phyloP scores from a whole-genome alignment of 2,797 vertebrate species.

The Scyliorhinus canicula region DNA sequence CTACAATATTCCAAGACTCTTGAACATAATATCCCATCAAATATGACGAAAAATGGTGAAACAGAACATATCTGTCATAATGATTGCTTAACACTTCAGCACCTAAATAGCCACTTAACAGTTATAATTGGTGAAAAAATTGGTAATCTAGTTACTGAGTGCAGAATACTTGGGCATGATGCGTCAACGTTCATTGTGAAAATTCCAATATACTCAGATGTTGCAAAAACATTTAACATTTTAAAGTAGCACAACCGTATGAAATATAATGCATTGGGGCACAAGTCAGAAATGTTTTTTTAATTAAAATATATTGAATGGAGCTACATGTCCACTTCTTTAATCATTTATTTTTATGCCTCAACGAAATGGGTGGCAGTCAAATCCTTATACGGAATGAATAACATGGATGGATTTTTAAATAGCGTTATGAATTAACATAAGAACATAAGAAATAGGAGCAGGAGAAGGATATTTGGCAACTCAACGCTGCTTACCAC shows the following conservation, averaged over 20 bases:
- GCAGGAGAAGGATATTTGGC: too few relatives aligned
- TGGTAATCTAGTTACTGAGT: not conserved
- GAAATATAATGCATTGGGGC: not conserved
- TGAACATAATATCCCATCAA: not conserved
- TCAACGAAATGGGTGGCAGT: not conserved
- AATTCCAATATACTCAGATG: not conserved
- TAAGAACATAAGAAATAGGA: too few relatives aligned
- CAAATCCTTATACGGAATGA: too few relatives aligned
- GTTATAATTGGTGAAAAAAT: not conserved
- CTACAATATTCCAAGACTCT: not conserved
- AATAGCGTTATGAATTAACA: not conserved
- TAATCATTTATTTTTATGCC: not conserved
- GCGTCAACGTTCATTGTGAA: not conserved
- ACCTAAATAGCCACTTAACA: not conserved
- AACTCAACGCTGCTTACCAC: too few relatives aligned
- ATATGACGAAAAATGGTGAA: not conserved
- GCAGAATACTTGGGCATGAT: not conserved
- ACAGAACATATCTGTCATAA: not conserved
- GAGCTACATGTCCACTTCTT: not conserved
- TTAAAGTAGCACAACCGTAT: not conserved
- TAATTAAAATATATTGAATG: not conserved
- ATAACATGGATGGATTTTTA: not conserved
- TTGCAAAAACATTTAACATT: not conserved
- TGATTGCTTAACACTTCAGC: not conserved
- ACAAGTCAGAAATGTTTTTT: not conserved